phyloP scores from a whole-genome alignment of 2,888 invertebrate species.

The Hypomecis atomaria region DNA sequence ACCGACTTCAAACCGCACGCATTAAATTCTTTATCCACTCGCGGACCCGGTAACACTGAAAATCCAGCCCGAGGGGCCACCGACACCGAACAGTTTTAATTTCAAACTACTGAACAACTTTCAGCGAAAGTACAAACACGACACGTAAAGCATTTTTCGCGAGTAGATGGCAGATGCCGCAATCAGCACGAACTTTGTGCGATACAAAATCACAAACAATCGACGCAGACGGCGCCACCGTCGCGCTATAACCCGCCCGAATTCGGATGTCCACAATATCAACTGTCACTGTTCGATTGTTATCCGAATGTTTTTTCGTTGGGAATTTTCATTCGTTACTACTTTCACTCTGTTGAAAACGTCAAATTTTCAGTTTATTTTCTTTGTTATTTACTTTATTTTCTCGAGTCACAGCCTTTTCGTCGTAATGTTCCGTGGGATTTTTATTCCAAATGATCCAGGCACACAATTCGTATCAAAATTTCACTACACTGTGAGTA shows the following conservation, averaged over 20 bases:
- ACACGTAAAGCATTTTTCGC: constrained; percentile 77
- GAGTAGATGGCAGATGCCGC: constrained; percentile 60
- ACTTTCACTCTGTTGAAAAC: constrained; percentile 67
- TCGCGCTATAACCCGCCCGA: constrained; percentile 50
- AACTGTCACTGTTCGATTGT: constrained; percentile 45
- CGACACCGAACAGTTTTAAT: constrained; percentile 50
- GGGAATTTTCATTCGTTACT: constrained; percentile 60
- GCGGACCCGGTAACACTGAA: constrained; percentile 20
- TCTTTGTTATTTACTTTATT: constrained; percentile 53
- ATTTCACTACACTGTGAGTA: constrained; percentile 66
- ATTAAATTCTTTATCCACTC: constrained; percentile 25
- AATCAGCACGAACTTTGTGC: constrained; percentile 67
- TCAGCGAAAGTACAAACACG: constrained; percentile 71
- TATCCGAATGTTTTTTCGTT: constrained; percentile 55
- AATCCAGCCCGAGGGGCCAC: constrained; percentile 32
- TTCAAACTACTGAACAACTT: constrained; percentile 60
- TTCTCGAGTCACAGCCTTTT: constrained; percentile 67
- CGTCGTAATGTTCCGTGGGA: constrained; percentile 52
- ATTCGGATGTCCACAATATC: constrained; percentile 53
- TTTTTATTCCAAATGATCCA: constrained; percentile 64
- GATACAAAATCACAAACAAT: constrained; percentile 47
- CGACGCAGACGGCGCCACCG: constrained; percentile 71
- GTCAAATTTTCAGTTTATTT: constrained; percentile 65
- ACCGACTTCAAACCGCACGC: constrained; percentile 25
- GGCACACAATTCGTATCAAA: constrained; percentile 57